phyloP scores from a whole-genome alignment of 2,888 invertebrate genomes.

The Meandrusa payeni region DNA sequence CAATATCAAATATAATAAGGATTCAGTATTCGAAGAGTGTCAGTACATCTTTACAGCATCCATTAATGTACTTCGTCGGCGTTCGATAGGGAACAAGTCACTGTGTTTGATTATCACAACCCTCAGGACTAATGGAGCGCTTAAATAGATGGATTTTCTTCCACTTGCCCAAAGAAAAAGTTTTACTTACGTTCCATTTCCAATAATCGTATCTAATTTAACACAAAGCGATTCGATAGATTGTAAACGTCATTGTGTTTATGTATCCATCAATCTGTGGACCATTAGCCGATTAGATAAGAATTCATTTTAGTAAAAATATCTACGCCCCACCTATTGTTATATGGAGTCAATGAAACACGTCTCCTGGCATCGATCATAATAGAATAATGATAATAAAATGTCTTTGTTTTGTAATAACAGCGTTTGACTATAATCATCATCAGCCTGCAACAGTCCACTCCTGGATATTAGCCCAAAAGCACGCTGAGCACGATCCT shows the following conservation, averaged over 20 bases:
- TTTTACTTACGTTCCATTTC: slow-evolving; percentile 41
- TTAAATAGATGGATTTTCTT: slow-evolving; percentile 30
- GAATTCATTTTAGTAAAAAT: slow-evolving; percentile 49
- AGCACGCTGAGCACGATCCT: too few species aligned
- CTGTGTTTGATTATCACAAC: slow-evolving; percentile 13
- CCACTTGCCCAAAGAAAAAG: slow-evolving; percentile 33
- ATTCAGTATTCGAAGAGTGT: too few species aligned
- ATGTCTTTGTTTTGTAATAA: too few species aligned
- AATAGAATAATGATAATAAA: not conserved
- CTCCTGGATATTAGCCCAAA: too few species aligned
- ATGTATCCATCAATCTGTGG: slow-evolving; percentile 59
- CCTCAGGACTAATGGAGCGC: slow-evolving; percentile 24
- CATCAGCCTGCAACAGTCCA: too few species aligned
- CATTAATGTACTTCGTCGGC: not conserved
- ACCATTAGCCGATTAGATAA: slow-evolving; percentile 72
- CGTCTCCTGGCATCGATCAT: slow-evolving; percentile 37
- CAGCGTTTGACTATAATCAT: too few species aligned
- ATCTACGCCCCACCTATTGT: slow-evolving; percentile 55
- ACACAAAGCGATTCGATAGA: slow-evolving; percentile 35
- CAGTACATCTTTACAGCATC: not conserved
- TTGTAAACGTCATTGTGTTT: slow-evolving; percentile 51
- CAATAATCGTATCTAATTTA: slow-evolving; percentile 21
- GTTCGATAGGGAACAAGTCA: not conserved
- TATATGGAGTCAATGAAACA: slow-evolving; percentile 40
- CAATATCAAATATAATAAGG: too few species aligned